A percentile compares a stretch with the other conserved stretches of the same genome.
These are phyloP conservation scores for Mionectes olivaceus DNA, from an alignment of 2,797 vertebrate genomes.

Conservation along the genomic window DNA sequence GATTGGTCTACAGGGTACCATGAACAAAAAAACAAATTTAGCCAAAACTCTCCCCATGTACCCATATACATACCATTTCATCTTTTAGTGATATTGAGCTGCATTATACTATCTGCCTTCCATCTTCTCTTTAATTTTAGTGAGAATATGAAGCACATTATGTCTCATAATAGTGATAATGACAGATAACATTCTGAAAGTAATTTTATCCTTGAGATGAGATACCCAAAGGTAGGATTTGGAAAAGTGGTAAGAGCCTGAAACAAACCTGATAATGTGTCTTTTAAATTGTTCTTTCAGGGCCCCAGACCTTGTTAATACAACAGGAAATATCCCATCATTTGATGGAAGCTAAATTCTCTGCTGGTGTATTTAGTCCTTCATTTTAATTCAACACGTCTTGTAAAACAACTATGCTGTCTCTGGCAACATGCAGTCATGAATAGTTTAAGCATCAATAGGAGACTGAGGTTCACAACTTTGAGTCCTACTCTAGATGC, in stretches of 20 bases:
- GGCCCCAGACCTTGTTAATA: neutral
- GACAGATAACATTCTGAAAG: constrained; percentile 7
- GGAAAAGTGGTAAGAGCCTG: neutral
- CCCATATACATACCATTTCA: neutral
- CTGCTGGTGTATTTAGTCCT: neutral
- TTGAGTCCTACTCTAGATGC: neutral
- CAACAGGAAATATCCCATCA: neutral
- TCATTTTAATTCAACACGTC: neutral
- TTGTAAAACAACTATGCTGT: neutral
- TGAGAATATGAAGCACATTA: constrained; percentile 7
- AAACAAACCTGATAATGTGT: neutral
- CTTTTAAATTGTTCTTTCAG: neutral
- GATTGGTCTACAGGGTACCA: constrained; percentile 26
- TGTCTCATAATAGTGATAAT: neutral
- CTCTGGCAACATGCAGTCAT: neutral
- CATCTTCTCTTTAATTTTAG: constrained; percentile 41
- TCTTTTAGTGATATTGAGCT: constrained; percentile 30
- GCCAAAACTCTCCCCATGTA: constrained; percentile 37
- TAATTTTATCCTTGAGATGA: constrained; percentile 3
- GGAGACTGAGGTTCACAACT: neutral
- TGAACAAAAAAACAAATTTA: constrained; percentile 36
- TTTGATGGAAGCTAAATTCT: neutral
- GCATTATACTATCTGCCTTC: neutral
- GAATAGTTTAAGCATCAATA: neutral
- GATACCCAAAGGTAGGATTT: neutral